Evolutionary conservation across 2,113 vertebrate genomes (phyloP).

Genomic region (Paracanthobrama guichenoti): DNA sequence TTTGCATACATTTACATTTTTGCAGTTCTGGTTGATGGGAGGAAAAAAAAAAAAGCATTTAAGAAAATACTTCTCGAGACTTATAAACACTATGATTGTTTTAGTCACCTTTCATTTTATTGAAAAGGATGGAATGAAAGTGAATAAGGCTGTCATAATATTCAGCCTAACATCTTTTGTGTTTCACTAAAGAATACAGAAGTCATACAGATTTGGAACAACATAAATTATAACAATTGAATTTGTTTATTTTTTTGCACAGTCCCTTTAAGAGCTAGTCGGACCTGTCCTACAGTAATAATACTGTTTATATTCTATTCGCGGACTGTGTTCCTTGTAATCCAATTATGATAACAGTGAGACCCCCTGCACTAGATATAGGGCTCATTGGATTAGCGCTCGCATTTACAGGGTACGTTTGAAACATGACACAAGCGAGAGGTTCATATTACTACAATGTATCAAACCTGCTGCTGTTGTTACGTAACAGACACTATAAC

Average conservation of each 20-base stretch:
- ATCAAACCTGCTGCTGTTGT: constrained; percentile 58
- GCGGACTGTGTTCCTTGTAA: background rate
- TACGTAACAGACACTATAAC: constrained; percentile 67
- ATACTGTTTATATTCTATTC: constrained; percentile 13
- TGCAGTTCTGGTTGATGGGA: too few species aligned
- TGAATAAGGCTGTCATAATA: background rate
- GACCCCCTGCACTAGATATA: background rate
- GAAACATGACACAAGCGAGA: background rate
- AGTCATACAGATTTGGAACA: background rate
- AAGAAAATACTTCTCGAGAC: background rate
- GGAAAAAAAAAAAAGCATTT: background rate
- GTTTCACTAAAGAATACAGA: background rate
- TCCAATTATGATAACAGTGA: constrained; percentile 7
- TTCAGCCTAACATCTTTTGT: background rate
- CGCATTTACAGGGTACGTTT: background rate
- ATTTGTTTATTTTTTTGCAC: background rate
- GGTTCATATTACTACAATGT: background rate
- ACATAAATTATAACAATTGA: background rate
- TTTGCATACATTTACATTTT: too few species aligned
- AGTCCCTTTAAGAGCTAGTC: background rate
- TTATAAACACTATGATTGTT: background rate
- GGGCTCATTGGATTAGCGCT: background rate
- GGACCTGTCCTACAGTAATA: background rate
- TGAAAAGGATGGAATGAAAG: background rate
- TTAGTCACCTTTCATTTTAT: background rate